phyloP scores from a whole-genome alignment of 2,888 invertebrate genomes.

The Coleophora deauratella region DNA sequence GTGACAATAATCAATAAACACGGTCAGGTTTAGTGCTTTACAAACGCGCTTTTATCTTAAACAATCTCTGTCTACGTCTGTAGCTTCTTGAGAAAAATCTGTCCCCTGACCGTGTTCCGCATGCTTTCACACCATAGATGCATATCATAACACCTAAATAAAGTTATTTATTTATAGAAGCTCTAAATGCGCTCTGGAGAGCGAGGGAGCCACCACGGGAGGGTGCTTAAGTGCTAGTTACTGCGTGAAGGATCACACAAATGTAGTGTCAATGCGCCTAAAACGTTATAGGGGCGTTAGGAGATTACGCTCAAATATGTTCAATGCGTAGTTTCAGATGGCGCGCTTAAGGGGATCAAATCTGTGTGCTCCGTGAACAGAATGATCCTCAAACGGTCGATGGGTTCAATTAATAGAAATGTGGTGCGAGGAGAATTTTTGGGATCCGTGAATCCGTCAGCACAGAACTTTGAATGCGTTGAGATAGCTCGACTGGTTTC shows the following conservation, averaged over 20 bases:
- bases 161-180: slow-evolving; percentile 33
- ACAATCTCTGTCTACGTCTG: too few relatives aligned
- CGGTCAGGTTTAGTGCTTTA: too few relatives aligned
- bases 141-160: slow-evolving; percentile 25
- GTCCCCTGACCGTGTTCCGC: slow-evolving; percentile 11
- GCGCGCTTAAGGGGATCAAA: background rate
- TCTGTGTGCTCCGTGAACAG: too few relatives aligned
- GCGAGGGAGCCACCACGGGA: slow-evolving; percentile 18
- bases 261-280: slow-evolving; percentile 26
- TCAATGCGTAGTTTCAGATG: background rate
- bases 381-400: too few relatives aligned
- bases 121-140: slow-evolving; percentile 22
- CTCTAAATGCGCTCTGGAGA: slow-evolving; percentile 17
- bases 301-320: slow-evolving; percentile 3
- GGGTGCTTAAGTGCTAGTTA: slow-evolving; percentile 19
- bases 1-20: too few relatives aligned
- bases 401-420: too few relatives aligned
- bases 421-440: too few relatives aligned
- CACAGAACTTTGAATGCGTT: slow-evolving; percentile 37
- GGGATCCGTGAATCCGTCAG: too few relatives aligned
- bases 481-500: slow-evolving; percentile 63
- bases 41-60: too few relatives aligned
- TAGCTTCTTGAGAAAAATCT: too few relatives aligned
- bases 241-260: slow-evolving; percentile 21
- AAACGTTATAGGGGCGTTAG: slow-evolving; percentile 8